phyloP scores from a whole-genome alignment of 1,140 invertebrate species.

The Drosophila subobscura region DNA sequence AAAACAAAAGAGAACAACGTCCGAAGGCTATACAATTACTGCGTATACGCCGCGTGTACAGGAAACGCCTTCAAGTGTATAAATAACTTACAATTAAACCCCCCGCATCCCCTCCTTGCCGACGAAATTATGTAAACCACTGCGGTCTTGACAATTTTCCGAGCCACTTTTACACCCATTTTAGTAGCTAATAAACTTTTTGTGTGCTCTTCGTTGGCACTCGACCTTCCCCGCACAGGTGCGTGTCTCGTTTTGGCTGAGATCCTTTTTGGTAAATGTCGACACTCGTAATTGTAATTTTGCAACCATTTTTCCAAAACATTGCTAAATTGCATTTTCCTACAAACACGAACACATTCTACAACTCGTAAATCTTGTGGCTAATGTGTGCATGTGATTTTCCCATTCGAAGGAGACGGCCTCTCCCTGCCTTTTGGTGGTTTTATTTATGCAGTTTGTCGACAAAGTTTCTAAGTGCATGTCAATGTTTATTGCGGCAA shows the following conservation, averaged over 20 bases:
- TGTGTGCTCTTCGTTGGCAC: not conserved
- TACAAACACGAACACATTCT: constrained; percentile 2
- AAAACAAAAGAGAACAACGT: too few relatives aligned
- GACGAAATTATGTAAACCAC: constrained; percentile 32
- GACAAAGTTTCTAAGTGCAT: constrained; percentile 69
- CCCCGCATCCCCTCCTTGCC: not conserved
- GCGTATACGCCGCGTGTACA: constrained; percentile 14
- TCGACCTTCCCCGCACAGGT: constrained; percentile 31
- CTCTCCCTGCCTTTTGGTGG: constrained; percentile 17
- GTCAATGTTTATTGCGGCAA: constrained; percentile 62
- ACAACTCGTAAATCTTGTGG: constrained; percentile 41
- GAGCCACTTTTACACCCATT: constrained; percentile 8
- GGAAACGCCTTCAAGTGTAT: constrained; percentile 3
- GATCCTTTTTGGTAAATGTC: constrained; percentile 18
- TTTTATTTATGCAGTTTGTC: constrained; percentile 49
- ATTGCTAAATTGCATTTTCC: constrained; percentile 43
- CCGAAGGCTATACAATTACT: constrained; percentile 4
- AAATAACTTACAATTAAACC: too few relatives aligned
- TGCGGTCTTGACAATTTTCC: constrained; percentile 36
- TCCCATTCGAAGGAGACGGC: not conserved
- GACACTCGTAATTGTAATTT: constrained; percentile 44
- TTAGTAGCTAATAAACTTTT: constrained; percentile 34
- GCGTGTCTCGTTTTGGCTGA: constrained; percentile 14
- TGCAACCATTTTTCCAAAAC: constrained; percentile 40
- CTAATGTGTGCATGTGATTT: constrained; percentile 48